These are phyloP conservation scores for Perizoma flavofasciatum DNA, from an alignment of 2,888 invertebrate genomes.

Conservation along the genomic window DNA sequence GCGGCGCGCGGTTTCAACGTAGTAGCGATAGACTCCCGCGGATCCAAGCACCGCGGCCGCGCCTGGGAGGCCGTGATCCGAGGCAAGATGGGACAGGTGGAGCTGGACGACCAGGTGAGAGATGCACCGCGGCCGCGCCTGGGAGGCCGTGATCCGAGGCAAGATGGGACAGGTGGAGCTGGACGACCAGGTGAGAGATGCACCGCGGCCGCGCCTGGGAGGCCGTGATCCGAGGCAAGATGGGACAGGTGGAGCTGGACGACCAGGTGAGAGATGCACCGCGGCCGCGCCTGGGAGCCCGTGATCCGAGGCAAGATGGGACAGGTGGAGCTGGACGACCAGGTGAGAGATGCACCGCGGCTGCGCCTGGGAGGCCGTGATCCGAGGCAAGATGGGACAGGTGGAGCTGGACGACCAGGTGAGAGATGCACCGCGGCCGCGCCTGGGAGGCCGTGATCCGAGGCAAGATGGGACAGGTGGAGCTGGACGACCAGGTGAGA, in stretches of 20 bases:
- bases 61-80: constrained; percentile 96
- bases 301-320: constrained; percentile 96
- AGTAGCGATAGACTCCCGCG: constrained; percentile 96
- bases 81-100: constrained; percentile 96
- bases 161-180: constrained; percentile 97
- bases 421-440: constrained; percentile 90
- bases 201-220: constrained; percentile 97
- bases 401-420: constrained; percentile 97
- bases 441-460: constrained; percentile 96
- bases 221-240: constrained; percentile 92
- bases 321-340: constrained; percentile 96
- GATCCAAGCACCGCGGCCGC: constrained; percentile 96
- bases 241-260: constrained; percentile 96
- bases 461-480: constrained; percentile 96
- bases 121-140: constrained; percentile 93
- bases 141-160: constrained; percentile 95
- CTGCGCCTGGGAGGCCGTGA: constrained; percentile 94
- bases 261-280: constrained; percentile 91
- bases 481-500: constrained; percentile 93
- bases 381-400: constrained; percentile 95
- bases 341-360: constrained; percentile 91
- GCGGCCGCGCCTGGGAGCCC: constrained; percentile 96
- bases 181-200: constrained; percentile 89
- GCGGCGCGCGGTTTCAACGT: constrained; percentile 98
- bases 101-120: constrained; percentile 93